These are phyloP conservation scores for Nasonia giraulti DNA, from an alignment of 1,140 invertebrate genomes.

Conservation along the genomic window DNA sequence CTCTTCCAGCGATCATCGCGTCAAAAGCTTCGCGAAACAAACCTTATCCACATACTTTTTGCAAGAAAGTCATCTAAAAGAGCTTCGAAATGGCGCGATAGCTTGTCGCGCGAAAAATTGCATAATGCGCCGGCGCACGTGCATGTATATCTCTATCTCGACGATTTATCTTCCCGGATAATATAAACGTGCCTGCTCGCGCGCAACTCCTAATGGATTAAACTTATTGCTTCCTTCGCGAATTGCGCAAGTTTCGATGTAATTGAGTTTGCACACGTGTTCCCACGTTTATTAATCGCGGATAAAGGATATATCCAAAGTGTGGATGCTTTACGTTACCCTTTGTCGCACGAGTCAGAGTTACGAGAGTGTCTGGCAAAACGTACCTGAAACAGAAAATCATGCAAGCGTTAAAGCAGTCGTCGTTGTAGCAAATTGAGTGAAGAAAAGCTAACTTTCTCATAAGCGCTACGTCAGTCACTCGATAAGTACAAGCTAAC, in stretches of 20 bases:
- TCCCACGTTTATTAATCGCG: conserved; percentile 24
- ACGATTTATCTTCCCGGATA: conserved; percentile 4
- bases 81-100: too few relatives aligned
- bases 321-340: not conserved
- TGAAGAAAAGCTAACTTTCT: too few relatives aligned
- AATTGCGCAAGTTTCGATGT: conserved; percentile 18
- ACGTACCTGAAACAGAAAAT: not conserved
- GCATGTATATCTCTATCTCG: not conserved
- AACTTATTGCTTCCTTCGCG: conserved; percentile 7
- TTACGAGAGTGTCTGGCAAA: not conserved
- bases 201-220: not conserved
- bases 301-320: not conserved
- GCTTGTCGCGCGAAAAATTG: not conserved
- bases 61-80: too few relatives aligned
- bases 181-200: not conserved
- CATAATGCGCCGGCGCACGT: too few relatives aligned
- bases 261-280: not conserved
- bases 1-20: too few relatives aligned
- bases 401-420: not conserved
- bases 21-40: not conserved
- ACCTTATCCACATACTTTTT: not conserved
- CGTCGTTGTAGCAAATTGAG: too few relatives aligned
- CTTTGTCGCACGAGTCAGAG: not conserved
- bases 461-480: too few relatives aligned
- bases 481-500: not conserved